Base-by-base conservation (phyloP, 2,888 invertebrate species). In the Melinaea menophilus region DNA sequence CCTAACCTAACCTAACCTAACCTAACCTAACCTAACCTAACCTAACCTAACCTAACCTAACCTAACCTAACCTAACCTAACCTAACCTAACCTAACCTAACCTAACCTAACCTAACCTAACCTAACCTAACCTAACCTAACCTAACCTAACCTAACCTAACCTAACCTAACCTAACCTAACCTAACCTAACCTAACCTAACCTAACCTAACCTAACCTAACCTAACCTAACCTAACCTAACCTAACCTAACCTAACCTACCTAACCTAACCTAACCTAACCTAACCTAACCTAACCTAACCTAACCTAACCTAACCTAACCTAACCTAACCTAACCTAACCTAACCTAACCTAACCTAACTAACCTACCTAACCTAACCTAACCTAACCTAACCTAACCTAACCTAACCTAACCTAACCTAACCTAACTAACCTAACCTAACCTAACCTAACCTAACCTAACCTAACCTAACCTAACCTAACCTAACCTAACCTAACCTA, bases 101-200 rank as follows among this genome's bases (percentile, higher is more conserved):
- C 66, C 66, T 66, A 66, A 66, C 66, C 66, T 66, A 66, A 66
- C 66, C 66, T 66, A 66, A 66, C 66, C 66, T 66, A 66, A 66
- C 66, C 66, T 66, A 66, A 66, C 66, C 66, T 66, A 66, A 66
- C 66, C 66, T 66, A 66, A 66, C 66, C 66, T 66, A 66, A 66
- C 66, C 66, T 66, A 66, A 66, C 66, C 66, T 66, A 66, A 66
- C 66, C 66, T 63, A 66, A 66, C 66, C 66, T 66, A 66, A 66
- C 66, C 62, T 62, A 65, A 65, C 65, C 65, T 65, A 65, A 65
- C 65, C 66, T 65, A 65, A 65, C 65, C 65, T 65, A 65, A 65
- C 65, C 66, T 66, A 66, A 66, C 66, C 66, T 66, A 66, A 66
- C 66, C 66, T 66, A 66, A 66, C 66, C 66, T 66, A 66, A 66